Conservation (phyloP, 2,113 vertebrate species). For the Zosterops japonicus region DNA sequence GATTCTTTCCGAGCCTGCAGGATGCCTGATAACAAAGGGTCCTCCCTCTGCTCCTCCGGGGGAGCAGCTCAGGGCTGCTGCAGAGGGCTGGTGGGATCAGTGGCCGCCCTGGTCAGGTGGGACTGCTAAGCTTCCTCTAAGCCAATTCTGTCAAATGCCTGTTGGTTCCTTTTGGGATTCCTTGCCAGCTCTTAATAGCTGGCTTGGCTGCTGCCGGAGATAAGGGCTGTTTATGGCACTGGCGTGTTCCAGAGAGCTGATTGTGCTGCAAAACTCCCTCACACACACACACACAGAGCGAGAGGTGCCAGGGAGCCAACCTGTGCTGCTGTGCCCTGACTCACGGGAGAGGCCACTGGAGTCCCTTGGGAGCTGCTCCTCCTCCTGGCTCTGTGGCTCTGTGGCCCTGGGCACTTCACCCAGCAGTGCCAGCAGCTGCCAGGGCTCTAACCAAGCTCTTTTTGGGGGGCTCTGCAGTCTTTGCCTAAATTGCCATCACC, state of each 20-base stretch:
- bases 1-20: not conserved
- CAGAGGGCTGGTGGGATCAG: not conserved
- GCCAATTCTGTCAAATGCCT: not conserved
- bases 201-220: not conserved
- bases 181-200: not conserved
- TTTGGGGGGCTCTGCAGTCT: not conserved
- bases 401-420: not conserved
- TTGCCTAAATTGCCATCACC: not conserved
- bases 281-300: not conserved
- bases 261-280: not conserved
- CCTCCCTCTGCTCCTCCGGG: not conserved
- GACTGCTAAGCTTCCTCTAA: not conserved
- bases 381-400: not conserved
- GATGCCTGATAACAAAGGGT: constrained; percentile 15
- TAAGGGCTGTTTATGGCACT: not conserved
- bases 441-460: not conserved
- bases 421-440: not conserved
- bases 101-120: not conserved
- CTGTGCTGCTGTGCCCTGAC: not conserved
- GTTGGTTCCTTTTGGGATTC: not conserved
- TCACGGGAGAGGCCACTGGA: not conserved
- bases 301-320: not conserved
- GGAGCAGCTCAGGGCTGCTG: fast-evolving
- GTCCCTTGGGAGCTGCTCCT: not conserved
- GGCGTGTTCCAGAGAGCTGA: not conserved